Conservation (phyloP, 2,113 vertebrate species). For the Cromileptes altivelis region DNA sequence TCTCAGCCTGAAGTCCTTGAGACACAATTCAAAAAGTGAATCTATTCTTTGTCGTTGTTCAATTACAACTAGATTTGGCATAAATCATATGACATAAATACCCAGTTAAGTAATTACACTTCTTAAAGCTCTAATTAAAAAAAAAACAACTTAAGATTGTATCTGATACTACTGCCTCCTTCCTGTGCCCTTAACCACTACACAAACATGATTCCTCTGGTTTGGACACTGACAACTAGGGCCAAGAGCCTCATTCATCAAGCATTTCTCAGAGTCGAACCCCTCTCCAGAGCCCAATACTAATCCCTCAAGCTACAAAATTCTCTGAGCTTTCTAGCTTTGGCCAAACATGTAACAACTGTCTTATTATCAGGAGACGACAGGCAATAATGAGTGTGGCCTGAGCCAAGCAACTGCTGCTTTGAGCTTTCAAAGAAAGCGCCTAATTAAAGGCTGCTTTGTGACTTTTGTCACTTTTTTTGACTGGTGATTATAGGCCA, state of each 20-base stretch:
- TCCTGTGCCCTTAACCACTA: neutral
- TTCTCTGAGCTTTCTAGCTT: constrained; percentile 53
- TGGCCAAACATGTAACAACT: constrained; percentile 67
- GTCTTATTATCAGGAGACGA: constrained; percentile 78
- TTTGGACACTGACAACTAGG: constrained; percentile 35
- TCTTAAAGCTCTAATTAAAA: neutral
- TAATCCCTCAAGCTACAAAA: constrained; percentile 65
- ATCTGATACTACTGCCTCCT: neutral
- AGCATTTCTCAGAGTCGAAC: constrained; percentile 32
- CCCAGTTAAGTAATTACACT: neutral
- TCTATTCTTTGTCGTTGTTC: constrained; percentile 28
- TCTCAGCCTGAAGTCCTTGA: constrained; percentile 25
- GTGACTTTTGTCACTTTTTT: constrained; percentile 81
- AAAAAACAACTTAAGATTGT: neutral
- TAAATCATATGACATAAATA: neutral
- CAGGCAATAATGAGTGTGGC: constrained; percentile 77
- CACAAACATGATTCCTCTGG: constrained; percentile 28
- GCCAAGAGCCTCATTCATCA: constrained; percentile 35
- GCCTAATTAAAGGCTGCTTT: constrained; percentile 84
- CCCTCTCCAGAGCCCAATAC: constrained; percentile 53
- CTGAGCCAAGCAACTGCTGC: constrained; percentile 66
- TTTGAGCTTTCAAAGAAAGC: constrained; percentile 68
- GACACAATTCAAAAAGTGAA: constrained; percentile 7
- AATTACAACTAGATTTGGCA: constrained; percentile 20
- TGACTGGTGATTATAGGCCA: constrained; percentile 80